Conservation (phyloP, 1,140 invertebrate species). For the Cydia amplana region DNA sequence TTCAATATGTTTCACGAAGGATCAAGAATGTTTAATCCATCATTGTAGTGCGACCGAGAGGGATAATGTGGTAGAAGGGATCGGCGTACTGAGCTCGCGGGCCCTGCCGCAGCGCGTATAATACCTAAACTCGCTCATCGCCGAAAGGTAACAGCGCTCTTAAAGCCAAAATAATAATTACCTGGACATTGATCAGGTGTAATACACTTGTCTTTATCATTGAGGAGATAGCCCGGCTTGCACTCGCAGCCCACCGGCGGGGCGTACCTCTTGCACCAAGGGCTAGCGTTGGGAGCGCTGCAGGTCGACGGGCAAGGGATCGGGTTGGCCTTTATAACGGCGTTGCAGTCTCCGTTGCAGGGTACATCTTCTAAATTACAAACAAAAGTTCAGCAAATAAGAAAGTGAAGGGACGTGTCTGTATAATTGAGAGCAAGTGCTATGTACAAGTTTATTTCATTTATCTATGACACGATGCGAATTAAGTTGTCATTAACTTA, state of each 20-base stretch:
- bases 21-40: too few relatives aligned
- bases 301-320: slow-evolving; percentile 14
- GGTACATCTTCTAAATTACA: not conserved
- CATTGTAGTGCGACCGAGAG: too few relatives aligned
- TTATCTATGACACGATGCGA: too few relatives aligned
- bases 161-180: not conserved
- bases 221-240: slow-evolving; percentile 9
- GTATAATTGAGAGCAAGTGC: too few relatives aligned
- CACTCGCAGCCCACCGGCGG: slow-evolving; percentile 19
- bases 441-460: too few relatives aligned
- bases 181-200: slow-evolving; percentile 37
- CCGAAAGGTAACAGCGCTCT: too few relatives aligned
- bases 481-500: too few relatives aligned
- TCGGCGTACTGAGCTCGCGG: too few relatives aligned
- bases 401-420: not conserved
- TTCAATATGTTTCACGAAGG: too few relatives aligned
- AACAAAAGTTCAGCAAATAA: not conserved
- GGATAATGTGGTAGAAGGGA: too few relatives aligned
- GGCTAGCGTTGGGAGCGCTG: not conserved
- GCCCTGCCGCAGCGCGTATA: too few relatives aligned
- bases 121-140: too few relatives aligned
- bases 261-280: slow-evolving; percentile 17
- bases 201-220: not conserved
- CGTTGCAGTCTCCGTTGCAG: slow-evolving; percentile 16
- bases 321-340: slow-evolving; percentile 9